Percentiles rank a stretch among this genome's conserved stretches.
Evolutionary conservation across 2,113 vertebrate species (phyloP).

Genomic region (Elephantulus edwardii): DNA sequence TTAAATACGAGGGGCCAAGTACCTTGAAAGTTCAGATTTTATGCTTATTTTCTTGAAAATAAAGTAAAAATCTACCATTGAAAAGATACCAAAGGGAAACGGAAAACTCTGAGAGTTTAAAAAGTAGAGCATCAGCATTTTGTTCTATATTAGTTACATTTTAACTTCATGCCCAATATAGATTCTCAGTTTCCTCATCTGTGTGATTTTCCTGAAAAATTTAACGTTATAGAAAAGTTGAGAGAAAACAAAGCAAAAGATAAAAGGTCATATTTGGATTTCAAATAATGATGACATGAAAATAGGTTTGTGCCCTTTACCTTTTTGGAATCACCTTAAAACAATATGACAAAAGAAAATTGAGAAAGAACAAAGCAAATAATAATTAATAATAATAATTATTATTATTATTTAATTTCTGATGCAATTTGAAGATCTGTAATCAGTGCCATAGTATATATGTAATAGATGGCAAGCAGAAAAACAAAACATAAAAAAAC

Average conservation of each 20-base stretch:
- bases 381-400: no score
- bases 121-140: slow-evolving; percentile 14
- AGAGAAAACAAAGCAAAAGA: slow-evolving; percentile 7
- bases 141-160: not conserved
- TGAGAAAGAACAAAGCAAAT: not conserved
- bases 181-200: not conserved
- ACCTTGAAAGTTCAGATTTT: slow-evolving; percentile 35
- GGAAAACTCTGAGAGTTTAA: slow-evolving; percentile 3
- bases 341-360: not conserved
- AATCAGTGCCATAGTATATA: not conserved
- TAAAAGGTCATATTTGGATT: not conserved
- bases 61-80: slow-evolving; percentile 12
- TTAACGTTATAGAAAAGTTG: slow-evolving; percentile 1
- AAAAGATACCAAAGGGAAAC: not conserved
- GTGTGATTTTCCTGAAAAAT: not conserved
- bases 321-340: not conserved
- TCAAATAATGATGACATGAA: not conserved
- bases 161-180: not conserved
- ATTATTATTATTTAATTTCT: not conserved
- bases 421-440: not conserved
- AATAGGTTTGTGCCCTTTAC: not conserved
- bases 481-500: not conserved
- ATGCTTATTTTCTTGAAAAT: slow-evolving; percentile 33
- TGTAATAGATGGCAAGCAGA: not conserved
- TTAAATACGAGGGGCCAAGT: not conserved